Evolutionary conservation across 2,888 invertebrate genomes (phyloP), one percentile per base, ranked within the genome.

Genomic region (Hirtodrosophila histrioides): DNA sequence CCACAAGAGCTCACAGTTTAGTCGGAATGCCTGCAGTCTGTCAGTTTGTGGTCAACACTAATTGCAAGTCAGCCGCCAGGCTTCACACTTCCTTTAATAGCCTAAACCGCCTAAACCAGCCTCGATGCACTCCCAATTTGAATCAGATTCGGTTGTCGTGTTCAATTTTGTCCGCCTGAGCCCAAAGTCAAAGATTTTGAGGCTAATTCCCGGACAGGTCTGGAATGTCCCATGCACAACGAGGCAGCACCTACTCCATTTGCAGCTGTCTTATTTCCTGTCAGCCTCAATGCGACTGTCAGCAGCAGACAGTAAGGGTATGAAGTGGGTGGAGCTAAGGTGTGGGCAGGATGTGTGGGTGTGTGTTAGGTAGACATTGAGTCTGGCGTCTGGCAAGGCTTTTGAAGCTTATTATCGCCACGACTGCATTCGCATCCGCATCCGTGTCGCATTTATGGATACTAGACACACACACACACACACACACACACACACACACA

Each of bases 351-450:
- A 36, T 12, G 50, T 36, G 36, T 29, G 2, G 33, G 24, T 60
- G 49, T 54, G 54, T 48, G 39, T 33, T 24, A 17, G 46, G 49
- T 49, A 64, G 69, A 58, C 68, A 63, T 57, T 33, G 43, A 58
- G 68, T 51, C 48, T 36, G 44, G 41, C 37, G 56, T 58, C 46
- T 41, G 61, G 31, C 56, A 33, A 41, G 57, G 67, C 49, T 48
- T 64, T 49, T 66, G 67, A 51, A 64, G 82, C 79, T 81, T 82
- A 81, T 81, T 81, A 85, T 81, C 69, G 71, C 65, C 75, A 49
- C 71, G 62, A 73, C 68, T 73, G 76, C 82, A 84, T 53, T 66
- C 67, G 66, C 57, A 61, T 62, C 11, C 48, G 44, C 64, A 63
- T 46, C 54, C 65, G 41, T 60, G 57, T 57, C 74, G 51, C 71